phyloP scores from a whole-genome alignment of 2,888 invertebrate genomes.

The Aromia moschata region DNA sequence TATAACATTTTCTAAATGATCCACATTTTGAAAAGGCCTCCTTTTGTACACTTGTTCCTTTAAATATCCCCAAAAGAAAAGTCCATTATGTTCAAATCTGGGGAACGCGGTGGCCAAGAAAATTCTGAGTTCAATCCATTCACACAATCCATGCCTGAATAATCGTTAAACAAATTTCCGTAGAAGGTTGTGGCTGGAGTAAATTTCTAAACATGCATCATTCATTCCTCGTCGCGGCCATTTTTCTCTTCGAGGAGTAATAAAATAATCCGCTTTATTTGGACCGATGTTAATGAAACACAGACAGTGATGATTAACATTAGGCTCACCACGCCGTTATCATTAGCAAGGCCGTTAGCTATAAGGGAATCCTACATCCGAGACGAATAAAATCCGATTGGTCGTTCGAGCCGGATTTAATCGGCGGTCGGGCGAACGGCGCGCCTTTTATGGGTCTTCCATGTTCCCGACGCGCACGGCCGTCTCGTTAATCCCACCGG shows the following conservation, averaged over 20 bases:
- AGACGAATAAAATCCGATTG: constrained; percentile 37
- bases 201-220: too few species aligned
- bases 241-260: not conserved
- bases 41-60: too few species aligned
- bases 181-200: too few species aligned
- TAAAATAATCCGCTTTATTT: constrained; percentile 47
- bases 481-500: constrained; percentile 18
- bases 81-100: too few species aligned
- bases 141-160: too few species aligned
- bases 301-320: constrained; percentile 30
- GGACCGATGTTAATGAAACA: constrained; percentile 46
- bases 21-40: too few species aligned
- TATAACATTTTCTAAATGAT: too few species aligned
- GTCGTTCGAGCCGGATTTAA: constrained; percentile 20
- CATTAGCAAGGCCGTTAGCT: constrained; percentile 23
- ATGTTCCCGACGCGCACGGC: constrained; percentile 7
- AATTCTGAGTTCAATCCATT: too few species aligned
- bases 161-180: too few species aligned
- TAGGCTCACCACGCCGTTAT: constrained; percentile 34
- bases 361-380: constrained; percentile 31
- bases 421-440: constrained; percentile 10
- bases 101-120: too few species aligned
- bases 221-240: too few species aligned
- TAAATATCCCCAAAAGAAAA: too few species aligned
- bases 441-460: constrained; percentile 19